A percentile compares a stretch with the other conserved stretches of the same genome.
Evolutionary conservation across 2,113 vertebrate species (phyloP).

Genomic region (Poecilia latipinna): DNA sequence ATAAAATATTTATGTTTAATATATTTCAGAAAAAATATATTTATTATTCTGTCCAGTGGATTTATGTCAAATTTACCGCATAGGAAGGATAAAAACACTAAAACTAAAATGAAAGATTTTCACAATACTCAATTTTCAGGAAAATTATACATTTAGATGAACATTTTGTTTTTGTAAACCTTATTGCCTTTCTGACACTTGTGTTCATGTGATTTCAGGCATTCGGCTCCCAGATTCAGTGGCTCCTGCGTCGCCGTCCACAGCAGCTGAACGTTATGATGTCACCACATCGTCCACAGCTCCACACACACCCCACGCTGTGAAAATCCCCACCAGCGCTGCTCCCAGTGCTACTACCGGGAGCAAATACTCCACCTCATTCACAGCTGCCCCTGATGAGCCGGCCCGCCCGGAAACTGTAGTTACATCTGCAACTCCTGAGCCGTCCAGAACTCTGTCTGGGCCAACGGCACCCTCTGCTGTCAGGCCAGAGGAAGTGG

Average conservation of each 20-base stretch:
- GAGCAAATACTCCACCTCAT: conserved; percentile 16
- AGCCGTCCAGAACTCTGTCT: conserved; percentile 19
- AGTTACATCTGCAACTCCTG: conserved; percentile 16
- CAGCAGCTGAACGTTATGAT: conserved; percentile 49
- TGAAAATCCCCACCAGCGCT: conserved; percentile 13
- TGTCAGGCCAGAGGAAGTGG: conserved; percentile 51
- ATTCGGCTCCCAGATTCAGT: conserved; percentile 77
- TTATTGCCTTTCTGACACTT: conserved; percentile 45
- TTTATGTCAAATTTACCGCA: no score
- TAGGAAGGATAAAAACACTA: no score
- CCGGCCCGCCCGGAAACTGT: neutral
- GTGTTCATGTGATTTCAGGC: conserved; percentile 77
- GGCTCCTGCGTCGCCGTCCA: conserved; percentile 37
- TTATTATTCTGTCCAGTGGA: no score
- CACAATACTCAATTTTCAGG: no score
- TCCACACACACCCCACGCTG: conserved; percentile 18
- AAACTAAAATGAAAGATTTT: no score
- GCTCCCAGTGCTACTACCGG: neutral
- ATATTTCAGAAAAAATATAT: no score
- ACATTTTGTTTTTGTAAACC: no score
- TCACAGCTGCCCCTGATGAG: neutral
- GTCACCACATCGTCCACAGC: conserved; percentile 14
- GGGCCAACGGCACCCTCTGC: conserved; percentile 10
- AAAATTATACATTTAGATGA: no score
- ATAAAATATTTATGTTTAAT: no score